These are phyloP conservation scores for Kryphioiulus occultus DNA, from an alignment of 2,888 invertebrate species.

Conservation along the genomic window DNA sequence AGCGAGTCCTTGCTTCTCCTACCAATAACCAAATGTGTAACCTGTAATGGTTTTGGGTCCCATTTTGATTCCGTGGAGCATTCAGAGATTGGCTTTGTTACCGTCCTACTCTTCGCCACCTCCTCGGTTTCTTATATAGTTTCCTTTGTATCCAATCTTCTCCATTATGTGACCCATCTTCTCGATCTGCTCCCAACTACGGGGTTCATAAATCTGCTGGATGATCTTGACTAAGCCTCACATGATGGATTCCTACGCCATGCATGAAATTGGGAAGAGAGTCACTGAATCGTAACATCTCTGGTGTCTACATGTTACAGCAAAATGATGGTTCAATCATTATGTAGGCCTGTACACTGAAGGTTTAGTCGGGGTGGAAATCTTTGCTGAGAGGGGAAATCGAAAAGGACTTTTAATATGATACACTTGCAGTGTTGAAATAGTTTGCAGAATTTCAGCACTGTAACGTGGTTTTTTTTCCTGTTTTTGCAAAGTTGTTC, in stretches of 20 bases:
- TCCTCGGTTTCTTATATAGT: neutral
- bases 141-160: conserved; percentile 39
- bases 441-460: neutral
- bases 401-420: neutral
- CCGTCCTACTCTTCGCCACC: neutral
- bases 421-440: neutral
- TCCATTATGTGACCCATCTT: conserved; percentile 21
- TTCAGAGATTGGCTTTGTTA: conserved; percentile 28
- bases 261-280: conserved; percentile 48
- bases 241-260: conserved; percentile 48
- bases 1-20: conserved; percentile 13
- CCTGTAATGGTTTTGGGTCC: conserved; percentile 25
- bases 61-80: conserved; percentile 2
- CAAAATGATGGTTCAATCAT: conserved; percentile 40
- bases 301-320: conserved; percentile 35
- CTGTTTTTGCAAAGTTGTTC: no score
- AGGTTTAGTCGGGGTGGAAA: neutral
- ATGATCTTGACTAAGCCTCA: conserved; percentile 49
- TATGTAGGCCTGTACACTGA: conserved; percentile 20
- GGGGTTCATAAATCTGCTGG: conserved; percentile 42
- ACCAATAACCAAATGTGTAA: conserved; percentile 40
- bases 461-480: no score
- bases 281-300: conserved; percentile 47
- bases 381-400: neutral
- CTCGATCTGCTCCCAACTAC: conserved; percentile 18